Percentiles rank a stretch among this genome's conserved stretches.
These are phyloP conservation scores for Drosophila leontia DNA, from an alignment of 1,140 invertebrate species.

Conservation along the genomic window DNA sequence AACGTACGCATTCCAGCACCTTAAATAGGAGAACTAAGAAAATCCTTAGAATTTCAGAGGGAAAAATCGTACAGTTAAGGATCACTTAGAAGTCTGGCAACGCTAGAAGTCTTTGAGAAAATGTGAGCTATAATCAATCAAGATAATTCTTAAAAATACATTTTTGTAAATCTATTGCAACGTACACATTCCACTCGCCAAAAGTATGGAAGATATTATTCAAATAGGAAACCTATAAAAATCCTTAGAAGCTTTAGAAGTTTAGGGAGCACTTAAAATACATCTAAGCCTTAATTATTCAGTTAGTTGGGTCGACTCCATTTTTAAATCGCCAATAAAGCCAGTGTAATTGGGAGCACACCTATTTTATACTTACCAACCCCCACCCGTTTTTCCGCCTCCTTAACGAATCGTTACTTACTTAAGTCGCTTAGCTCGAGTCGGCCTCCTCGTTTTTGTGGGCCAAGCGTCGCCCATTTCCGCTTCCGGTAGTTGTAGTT, in stretches of 20 bases:
- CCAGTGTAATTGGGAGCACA: slow-evolving; percentile 39
- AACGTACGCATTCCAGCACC: too few species aligned
- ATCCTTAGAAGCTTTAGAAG: neutral
- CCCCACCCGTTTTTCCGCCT: neutral
- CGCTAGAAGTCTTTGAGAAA: neutral
- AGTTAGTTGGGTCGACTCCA: slow-evolving; percentile 10
- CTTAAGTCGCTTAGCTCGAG: slow-evolving; percentile 24
- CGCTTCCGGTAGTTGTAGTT: slow-evolving; percentile 41
- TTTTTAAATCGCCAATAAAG: slow-evolving; percentile 22
- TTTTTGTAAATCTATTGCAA: neutral
- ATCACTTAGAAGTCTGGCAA: neutral
- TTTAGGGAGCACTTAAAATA: neutral
- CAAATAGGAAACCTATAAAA: neutral
- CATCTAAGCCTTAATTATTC: slow-evolving; percentile 21
- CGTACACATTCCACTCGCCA: neutral
- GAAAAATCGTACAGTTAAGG: neutral
- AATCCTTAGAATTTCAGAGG: neutral
- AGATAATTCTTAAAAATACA: neutral
- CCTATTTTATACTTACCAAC: slow-evolving; percentile 16
- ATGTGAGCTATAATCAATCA: neutral
- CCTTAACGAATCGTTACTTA: slow-evolving; percentile 36
- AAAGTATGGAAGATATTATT: neutral
- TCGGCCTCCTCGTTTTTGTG: slow-evolving; percentile 31
- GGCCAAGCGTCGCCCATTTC: slow-evolving; percentile 49
- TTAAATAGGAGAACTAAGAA: too few species aligned